Base-by-base conservation (phyloP, 23 tunicate genomes). In the Phallusia fumigata region DNA sequence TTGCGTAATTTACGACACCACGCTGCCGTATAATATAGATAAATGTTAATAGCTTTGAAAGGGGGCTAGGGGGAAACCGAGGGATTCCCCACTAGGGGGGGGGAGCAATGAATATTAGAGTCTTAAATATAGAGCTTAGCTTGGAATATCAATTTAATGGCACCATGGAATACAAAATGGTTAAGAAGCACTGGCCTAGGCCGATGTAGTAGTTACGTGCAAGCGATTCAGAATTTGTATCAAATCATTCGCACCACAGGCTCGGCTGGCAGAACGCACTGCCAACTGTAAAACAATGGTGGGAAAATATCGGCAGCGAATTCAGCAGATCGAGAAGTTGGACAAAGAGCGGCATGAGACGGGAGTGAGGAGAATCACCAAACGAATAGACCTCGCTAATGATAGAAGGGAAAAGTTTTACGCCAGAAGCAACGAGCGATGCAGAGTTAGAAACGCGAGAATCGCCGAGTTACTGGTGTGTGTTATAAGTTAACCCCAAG, bases 391-490 rank as follows among this genome's bases (percentile, higher is more conserved):
- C 58, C 40, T 81, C 40, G 84, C 84, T 16, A 81, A 28, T 26
- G 77, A 65, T 15, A 32, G 84, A 64, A 81, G 84, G 36, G 73
- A 81, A 32, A 35, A 65, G 32, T 64, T 81, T 15, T 34, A 65
- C 53, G 76, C 73, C 0, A 81, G 76, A 58, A 69, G 53, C 16
- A 36, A 65, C 36, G 84, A 81, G n/a, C 19, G 77, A 36, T 81
- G 84, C 53, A 65, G 84, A 58, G 35, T 26, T 3, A 65, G 77
- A 36, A 81, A 81, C 28, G 52, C 84, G 8, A 65, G 73, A 65
- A 81, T 81, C 31, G 84, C 84, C 1, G 77, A 69, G 33, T n/a
- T 81, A 30, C 58, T 81, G 84, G 84, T 81, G 33, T 19, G 83
- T 19, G 10, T 30, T 33, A 19, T 28, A 15, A 12, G 58, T 13